A percentile compares a stretch with the other conserved stretches of the same genome.
These are phyloP conservation scores for Orientallactaga sibirica DNA, from an alignment of 2,797 vertebrate species.

Conservation along the genomic window DNA sequence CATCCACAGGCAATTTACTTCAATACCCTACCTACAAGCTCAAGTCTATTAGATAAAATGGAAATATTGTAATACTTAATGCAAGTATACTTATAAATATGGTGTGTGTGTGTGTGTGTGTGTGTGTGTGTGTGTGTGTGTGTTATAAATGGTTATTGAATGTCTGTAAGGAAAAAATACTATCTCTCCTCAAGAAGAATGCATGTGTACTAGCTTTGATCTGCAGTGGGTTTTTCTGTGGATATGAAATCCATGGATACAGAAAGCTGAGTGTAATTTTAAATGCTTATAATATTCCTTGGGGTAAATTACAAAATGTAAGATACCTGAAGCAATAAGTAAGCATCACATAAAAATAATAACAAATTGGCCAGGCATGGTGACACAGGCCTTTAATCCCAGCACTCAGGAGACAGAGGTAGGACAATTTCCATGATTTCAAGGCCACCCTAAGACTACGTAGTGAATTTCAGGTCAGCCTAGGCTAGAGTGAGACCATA, in stretches of 20 bases:
- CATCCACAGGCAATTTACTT: neutral
- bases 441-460: too few relatives aligned
- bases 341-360: neutral
- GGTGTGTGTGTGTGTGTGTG: too few relatives aligned
- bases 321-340: neutral
- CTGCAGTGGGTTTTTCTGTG: neutral
- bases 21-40: neutral
- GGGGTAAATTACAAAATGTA: neutral
- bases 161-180: neutral
- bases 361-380: neutral
- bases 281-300: neutral
- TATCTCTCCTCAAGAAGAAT: neutral
- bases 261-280: too few relatives aligned
- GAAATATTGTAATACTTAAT: neutral
- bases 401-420: too few relatives aligned
- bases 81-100: neutral
- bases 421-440: too few relatives aligned
- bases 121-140: too few relatives aligned
- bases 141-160: too few relatives aligned
- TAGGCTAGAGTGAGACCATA: too few relatives aligned
- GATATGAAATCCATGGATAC: neutral
- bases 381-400: too few relatives aligned
- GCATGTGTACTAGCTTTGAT: neutral
- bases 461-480: too few relatives aligned
- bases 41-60: neutral